A percentile compares a stretch with the other conserved stretches of the same genome.
Conservation (phyloP, 2,888 invertebrate genomes). For the Theretra japonica region DNA sequence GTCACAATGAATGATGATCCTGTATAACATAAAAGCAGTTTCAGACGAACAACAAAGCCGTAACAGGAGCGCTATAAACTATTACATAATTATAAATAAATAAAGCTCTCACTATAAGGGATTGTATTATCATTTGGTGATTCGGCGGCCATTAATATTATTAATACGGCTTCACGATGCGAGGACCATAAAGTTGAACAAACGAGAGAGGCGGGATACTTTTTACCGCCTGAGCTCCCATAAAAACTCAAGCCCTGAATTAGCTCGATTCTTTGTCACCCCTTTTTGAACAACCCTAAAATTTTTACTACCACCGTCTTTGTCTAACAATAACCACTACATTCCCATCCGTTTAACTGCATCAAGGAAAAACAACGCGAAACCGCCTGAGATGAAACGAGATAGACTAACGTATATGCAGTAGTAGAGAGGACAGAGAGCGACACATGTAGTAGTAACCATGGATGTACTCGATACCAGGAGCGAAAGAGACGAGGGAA, state of each 20-base stretch:
- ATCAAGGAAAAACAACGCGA: constrained; percentile 84
- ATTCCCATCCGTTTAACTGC: constrained; percentile 85
- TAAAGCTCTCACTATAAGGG: constrained; percentile 64
- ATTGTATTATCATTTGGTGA: constrained; percentile 66
- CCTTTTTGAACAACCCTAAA: constrained; percentile 82
- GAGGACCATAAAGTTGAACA: constrained; percentile 80
- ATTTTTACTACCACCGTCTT: constrained; percentile 82
- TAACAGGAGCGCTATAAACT: constrained; percentile 43
- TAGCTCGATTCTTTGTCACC: constrained; percentile 85
- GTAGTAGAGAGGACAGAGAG: constrained; percentile 81
- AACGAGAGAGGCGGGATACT: constrained; percentile 84
- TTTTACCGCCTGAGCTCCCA: constrained; percentile 82
- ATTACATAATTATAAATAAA: constrained; percentile 65
- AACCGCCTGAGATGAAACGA: constrained; percentile 84
- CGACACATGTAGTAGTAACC: constrained; percentile 81
- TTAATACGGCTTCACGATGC: constrained; percentile 78
- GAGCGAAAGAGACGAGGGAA: constrained; percentile 72
- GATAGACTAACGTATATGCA: constrained; percentile 85
- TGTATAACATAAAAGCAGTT: constrained; percentile 11
- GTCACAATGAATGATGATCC: constrained; percentile 13
- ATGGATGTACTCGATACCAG: constrained; percentile 69
- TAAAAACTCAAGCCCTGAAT: constrained; percentile 84
- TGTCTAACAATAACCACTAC: constrained; percentile 85
- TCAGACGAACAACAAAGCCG: not conserved
- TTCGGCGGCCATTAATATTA: constrained; percentile 79